Evolutionary conservation across 2,888 invertebrate genomes (phyloP).

Genomic region (Scaptomyza caliginosa): DNA sequence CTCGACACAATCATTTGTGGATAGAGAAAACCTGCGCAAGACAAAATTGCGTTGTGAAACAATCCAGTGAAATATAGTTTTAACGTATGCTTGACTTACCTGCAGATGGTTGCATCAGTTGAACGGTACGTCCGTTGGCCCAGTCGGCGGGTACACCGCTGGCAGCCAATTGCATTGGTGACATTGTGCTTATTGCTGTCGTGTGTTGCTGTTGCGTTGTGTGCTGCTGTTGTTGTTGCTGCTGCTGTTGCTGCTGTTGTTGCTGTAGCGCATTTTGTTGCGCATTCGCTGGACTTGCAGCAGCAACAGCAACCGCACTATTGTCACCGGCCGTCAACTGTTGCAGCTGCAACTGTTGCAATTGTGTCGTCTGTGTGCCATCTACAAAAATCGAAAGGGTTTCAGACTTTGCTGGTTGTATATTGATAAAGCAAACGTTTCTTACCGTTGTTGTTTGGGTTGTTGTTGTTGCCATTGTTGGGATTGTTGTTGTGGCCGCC

Average conservation of each 20-base stretch:
- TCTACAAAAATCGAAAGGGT: slow-evolving; percentile 83
- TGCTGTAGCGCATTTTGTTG: slow-evolving; percentile 82
- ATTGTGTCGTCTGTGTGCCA: slow-evolving; percentile 83
- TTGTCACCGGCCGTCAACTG: slow-evolving; percentile 76
- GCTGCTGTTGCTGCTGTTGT: slow-evolving; percentile 76
- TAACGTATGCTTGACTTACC: slow-evolving; percentile 78
- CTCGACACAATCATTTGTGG: slow-evolving; percentile 93
- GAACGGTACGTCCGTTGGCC: slow-evolving; percentile 89
- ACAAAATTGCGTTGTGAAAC: not conserved
- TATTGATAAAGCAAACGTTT: slow-evolving; percentile 12
- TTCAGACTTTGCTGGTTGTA: no score
- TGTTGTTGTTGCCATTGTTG: slow-evolving; percentile 23
- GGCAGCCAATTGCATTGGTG: slow-evolving; percentile 89
- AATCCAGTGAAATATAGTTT: not conserved
- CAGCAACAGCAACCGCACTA: slow-evolving; percentile 59
- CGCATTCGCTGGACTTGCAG: slow-evolving; percentile 82
- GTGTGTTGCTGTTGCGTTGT: slow-evolving; percentile 87
- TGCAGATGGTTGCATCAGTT: slow-evolving; percentile 89
- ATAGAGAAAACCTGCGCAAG: slow-evolving; percentile 87
- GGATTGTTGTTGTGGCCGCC: slow-evolving; percentile 18
- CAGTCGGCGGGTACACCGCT: slow-evolving; percentile 87
- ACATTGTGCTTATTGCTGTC: slow-evolving; percentile 90
- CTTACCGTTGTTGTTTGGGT: slow-evolving; percentile 22
- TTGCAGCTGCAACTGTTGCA: slow-evolving; percentile 84
- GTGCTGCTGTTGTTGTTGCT: slow-evolving; percentile 84